phyloP scores from a whole-genome alignment of 2,797 vertebrate species.

The Parauchenoglanis punctatus region DNA sequence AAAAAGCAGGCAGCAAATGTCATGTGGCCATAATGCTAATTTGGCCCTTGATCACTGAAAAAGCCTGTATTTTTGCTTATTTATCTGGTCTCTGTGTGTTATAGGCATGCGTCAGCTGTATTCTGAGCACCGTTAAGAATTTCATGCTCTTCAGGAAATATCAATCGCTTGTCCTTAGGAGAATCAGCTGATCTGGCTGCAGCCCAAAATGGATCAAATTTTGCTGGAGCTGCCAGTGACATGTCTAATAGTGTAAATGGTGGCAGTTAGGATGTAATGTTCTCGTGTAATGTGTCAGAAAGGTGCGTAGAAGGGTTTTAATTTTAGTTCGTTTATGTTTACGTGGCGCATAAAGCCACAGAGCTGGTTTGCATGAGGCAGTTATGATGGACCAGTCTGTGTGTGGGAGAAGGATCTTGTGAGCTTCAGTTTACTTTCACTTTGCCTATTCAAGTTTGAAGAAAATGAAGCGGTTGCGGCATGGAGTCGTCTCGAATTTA shows the following conservation, averaged over 20 bases:
- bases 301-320: not conserved
- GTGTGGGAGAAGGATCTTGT: not conserved
- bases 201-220: not conserved
- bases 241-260: not conserved
- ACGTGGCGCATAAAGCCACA: not conserved
- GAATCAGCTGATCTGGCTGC: conserved; percentile 33
- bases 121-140: conserved; percentile 1
- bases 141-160: conserved; percentile 45
- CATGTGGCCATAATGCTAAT: not conserved
- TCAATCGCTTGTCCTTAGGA: conserved; percentile 30
- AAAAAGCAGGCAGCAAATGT: not conserved
- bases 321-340: conserved; percentile 2
- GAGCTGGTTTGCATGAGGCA: conserved; percentile 12
- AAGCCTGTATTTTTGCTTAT: not conserved
- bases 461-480: not conserved
- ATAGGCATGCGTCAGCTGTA: not conserved
- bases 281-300: not conserved
- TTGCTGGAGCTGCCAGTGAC: not conserved
- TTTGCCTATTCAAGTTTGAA: conserved; percentile 24
- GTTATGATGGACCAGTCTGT: conserved; percentile 2
- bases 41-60: not conserved
- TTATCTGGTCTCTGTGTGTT: not conserved
- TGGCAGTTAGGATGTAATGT: not conserved
- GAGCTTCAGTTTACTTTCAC: not conserved
- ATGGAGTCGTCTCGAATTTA: not conserved